These are phyloP conservation scores for Teinopalpus imperialis DNA, from an alignment of 2,888 invertebrate genomes.

Conservation along the genomic window DNA sequence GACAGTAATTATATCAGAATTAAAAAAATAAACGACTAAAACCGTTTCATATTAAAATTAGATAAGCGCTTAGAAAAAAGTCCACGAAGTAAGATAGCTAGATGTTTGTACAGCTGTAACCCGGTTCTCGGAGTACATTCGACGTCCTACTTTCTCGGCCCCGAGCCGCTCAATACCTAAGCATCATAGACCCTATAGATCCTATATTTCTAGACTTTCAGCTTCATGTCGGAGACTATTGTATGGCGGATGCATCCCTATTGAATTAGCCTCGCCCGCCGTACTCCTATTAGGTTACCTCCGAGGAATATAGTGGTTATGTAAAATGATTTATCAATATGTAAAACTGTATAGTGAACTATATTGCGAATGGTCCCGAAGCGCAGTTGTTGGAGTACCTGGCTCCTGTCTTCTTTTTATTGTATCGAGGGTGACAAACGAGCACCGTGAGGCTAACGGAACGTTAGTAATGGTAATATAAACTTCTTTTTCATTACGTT, in stretches of 20 bases:
- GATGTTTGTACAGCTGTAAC: slow-evolving; percentile 46
- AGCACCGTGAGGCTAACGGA: too few relatives aligned
- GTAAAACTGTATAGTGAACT: too few relatives aligned
- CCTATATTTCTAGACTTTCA: slow-evolving; percentile 10
- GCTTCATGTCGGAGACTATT: slow-evolving; percentile 18
- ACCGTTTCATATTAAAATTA: neutral
- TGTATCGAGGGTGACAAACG: too few relatives aligned
- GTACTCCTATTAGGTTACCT: slow-evolving; percentile 16
- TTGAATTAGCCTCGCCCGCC: slow-evolving; percentile 27
- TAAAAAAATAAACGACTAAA: too few relatives aligned
- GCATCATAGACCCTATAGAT: slow-evolving; percentile 29
- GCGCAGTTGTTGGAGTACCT: too few relatives aligned
- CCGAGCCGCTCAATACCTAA: slow-evolving; percentile 48
- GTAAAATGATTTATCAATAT: neutral
- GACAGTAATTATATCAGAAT: too few relatives aligned
- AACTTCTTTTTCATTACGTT: too few relatives aligned
- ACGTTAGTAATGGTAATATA: too few relatives aligned
- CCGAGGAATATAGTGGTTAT: neutral
- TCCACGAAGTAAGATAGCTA: slow-evolving; percentile 24
- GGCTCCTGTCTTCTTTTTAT: too few relatives aligned
- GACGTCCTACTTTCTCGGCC: slow-evolving; percentile 60
- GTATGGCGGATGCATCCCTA: slow-evolving; percentile 27
- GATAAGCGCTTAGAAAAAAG: neutral
- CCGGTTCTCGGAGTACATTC: slow-evolving; percentile 48
- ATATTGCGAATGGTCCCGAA: too few relatives aligned